Percentiles rank a stretch among this genome's conserved stretches.
Evolutionary conservation across 1,140 invertebrate genomes (phyloP).

Genomic region (Tachypleus tridentatus): DNA sequence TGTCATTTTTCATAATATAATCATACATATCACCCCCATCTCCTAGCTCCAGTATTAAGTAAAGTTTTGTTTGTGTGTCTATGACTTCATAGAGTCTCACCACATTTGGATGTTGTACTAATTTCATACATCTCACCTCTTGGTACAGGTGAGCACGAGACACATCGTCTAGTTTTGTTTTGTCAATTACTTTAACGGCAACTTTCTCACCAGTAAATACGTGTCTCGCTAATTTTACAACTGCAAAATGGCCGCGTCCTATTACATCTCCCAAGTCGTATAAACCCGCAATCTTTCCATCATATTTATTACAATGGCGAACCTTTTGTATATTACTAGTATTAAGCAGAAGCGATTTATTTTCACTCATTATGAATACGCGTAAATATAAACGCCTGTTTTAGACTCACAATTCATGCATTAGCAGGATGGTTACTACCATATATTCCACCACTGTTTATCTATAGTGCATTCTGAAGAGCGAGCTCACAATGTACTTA

Average conservation of each 20-base stretch:
- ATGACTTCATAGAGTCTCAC: conserved; percentile 94
- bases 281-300: conserved; percentile 84
- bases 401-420: too few relatives aligned
- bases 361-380: too few relatives aligned
- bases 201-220: conserved; percentile 83
- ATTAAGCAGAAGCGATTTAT: too few relatives aligned
- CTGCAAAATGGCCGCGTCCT: conserved; percentile 90
- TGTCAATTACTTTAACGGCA: conserved; percentile 79
- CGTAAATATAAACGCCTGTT: too few relatives aligned
- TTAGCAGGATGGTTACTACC: too few relatives aligned
- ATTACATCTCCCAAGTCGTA: conserved; percentile 93
- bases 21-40: conserved; percentile 98
- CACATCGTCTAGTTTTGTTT: conserved; percentile 90
- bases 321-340: too few relatives aligned
- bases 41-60: conserved; percentile 87
- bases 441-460: too few relatives aligned
- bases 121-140: conserved; percentile 84
- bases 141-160: conserved; percentile 87
- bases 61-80: conserved; percentile 91
- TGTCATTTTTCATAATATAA: conserved; percentile 95
- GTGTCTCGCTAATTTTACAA: conserved; percentile 95
- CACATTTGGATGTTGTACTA: conserved; percentile 97
- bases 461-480: too few relatives aligned
- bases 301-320: conserved; percentile 25
- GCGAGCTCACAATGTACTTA: too few relatives aligned